Evolutionary conservation across 2,113 vertebrate genomes (phyloP).

Genomic region (Cyphomyrus discorhynchus): DNA sequence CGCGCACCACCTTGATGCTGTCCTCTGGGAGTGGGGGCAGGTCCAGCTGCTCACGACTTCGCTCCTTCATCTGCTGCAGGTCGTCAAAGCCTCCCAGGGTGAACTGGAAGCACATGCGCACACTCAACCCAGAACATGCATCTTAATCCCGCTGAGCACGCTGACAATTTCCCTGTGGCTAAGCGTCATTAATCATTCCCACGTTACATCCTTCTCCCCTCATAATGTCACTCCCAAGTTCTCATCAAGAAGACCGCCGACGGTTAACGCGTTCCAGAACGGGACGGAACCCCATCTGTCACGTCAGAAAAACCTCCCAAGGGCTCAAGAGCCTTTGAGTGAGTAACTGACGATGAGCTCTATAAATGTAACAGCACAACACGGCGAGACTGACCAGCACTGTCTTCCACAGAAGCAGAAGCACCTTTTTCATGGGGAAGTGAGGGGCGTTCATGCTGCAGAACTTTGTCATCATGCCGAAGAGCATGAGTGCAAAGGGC

Average conservation of each 20-base stretch:
- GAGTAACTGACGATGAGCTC: not conserved
- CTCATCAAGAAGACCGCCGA: not conserved
- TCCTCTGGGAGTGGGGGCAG: slow-evolving; percentile 80
- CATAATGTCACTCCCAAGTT: not conserved
- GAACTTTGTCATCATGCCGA: slow-evolving; percentile 95
- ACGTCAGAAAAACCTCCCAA: not conserved
- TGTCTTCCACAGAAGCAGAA: slow-evolving; percentile 94
- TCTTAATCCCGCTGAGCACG: not conserved
- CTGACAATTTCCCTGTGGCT: not conserved
- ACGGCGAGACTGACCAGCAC: slow-evolving; percentile 68
- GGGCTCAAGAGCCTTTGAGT: not conserved
- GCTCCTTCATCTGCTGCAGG: slow-evolving; percentile 78
- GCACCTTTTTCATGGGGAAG: slow-evolving; percentile 97
- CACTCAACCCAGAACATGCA: not conserved
- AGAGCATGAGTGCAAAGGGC: slow-evolving; percentile 85
- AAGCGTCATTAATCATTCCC: not conserved
- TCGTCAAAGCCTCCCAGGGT: slow-evolving; percentile 88
- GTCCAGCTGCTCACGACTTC: slow-evolving; percentile 63
- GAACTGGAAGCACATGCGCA: slow-evolving; percentile 60
- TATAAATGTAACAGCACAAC: not conserved
- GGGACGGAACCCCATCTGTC: not conserved
- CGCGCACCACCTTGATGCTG: slow-evolving; percentile 86
- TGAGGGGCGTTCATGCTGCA: slow-evolving; percentile 92
- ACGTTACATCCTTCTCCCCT: not conserved
- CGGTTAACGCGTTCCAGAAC: not conserved